Base-by-base conservation (phyloP, 2,888 invertebrate genomes). In the Drosophila algonquin region DNA sequence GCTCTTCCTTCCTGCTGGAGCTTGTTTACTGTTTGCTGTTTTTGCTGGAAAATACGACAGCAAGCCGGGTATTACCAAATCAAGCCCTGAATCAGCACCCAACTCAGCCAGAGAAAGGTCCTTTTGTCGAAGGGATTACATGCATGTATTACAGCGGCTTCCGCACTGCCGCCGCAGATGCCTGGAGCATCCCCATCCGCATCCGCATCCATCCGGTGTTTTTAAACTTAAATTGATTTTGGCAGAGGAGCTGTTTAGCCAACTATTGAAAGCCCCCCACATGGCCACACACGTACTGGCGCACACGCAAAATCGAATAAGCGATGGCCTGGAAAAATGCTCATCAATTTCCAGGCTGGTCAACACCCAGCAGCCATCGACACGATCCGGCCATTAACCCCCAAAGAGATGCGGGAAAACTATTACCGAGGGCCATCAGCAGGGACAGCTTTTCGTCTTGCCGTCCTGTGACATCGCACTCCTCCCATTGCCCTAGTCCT, bases 311-410 rank as follows among this genome's bases (percentile, higher is more conserved):
- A 69, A 70, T 65, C 65, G 53, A 65, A 52, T 74, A 68, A 50
- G 46, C 84, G 73, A 71, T 74, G 73, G 64, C 61, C 61, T 70
- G 86, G 89, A 86, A 86, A 82, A 82, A 59, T 63, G 65, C 69
- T 63, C 75, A 67, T 69, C 75, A 63, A 72, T 84, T 75, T 77
- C 40, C 53, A 56, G 67, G 21, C 47, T 63, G 64, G 60, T 54
- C 59, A 53, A 54, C 48, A 56, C 63, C 45, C 56, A 54, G 30
- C 32, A 47, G 57, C 18, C 48, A 46, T 54, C 40, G 59, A 30
- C 55, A 60, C 75, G 60, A 76, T 55, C 51, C 58, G 77, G 54
- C 59, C 58, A 76, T 76, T 52, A 71, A 62, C 54, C 56, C 57
- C 47, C 30, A 27, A 55, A 59, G 57, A 45, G 55, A 60, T 60